Evolutionary conservation across 2,888 invertebrate genomes (phyloP).

Genomic region (Cantharis rufa): DNA sequence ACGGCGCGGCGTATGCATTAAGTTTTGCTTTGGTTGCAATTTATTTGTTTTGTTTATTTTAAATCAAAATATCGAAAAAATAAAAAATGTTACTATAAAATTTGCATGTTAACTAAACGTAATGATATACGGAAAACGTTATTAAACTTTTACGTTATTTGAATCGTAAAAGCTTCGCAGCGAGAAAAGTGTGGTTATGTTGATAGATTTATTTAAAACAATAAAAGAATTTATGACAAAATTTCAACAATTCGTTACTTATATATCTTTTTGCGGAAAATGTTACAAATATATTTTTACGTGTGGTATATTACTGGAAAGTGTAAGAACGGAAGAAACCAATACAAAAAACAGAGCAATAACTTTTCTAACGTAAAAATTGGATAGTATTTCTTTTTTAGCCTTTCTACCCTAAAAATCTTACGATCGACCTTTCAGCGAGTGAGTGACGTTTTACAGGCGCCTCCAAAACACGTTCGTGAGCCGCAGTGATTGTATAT

Average conservation of each 20-base stretch:
- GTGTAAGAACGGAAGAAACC: slow-evolving; percentile 2
- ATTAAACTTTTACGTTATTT: background rate
- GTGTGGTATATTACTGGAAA: background rate
- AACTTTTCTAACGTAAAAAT: slow-evolving; percentile 1
- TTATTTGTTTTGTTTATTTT: too few relatives aligned
- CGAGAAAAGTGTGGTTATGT: background rate
- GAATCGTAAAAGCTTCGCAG: background rate
- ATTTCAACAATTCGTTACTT: background rate
- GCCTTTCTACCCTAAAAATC: slow-evolving; percentile 17
- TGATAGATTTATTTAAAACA: background rate
- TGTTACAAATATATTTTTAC: background rate
- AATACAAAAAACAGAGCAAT: background rate
- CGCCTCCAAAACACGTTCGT: slow-evolving; percentile 21
- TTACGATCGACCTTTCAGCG: slow-evolving; percentile 30
- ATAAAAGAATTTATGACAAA: background rate
- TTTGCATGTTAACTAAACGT: background rate
- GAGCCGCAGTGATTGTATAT: slow-evolving; percentile 34
- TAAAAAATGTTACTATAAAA: background rate
- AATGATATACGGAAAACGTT: background rate
- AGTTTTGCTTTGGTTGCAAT: too few relatives aligned
- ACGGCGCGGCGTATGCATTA: too few relatives aligned
- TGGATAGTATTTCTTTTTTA: background rate
- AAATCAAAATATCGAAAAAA: too few relatives aligned
- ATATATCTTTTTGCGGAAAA: background rate
- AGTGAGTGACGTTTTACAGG: slow-evolving; percentile 27